These are phyloP conservation scores for Perca fluviatilis DNA, from an alignment of 2,113 vertebrate species.

Conservation along the genomic window DNA sequence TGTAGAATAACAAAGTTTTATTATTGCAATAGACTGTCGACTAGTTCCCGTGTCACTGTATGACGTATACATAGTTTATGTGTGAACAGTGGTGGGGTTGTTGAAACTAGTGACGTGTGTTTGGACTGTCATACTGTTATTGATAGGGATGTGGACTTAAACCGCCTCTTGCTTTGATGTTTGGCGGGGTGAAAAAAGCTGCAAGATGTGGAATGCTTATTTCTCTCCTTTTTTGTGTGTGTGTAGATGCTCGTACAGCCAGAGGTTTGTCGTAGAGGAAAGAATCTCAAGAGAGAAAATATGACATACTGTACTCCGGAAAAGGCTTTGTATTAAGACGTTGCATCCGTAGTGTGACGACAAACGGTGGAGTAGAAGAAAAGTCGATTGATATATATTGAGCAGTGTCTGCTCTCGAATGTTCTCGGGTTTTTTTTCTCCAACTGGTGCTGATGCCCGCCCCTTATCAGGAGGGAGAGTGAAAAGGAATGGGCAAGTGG, in stretches of 20 bases:
- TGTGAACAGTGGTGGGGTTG: constrained; percentile 67
- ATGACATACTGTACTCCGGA: background rate
- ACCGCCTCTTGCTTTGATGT: constrained; percentile 60
- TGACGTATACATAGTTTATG: constrained; percentile 56
- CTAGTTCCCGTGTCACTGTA: constrained; percentile 73
- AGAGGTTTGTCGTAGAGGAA: constrained; percentile 17
- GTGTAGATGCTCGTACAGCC: constrained; percentile 28
- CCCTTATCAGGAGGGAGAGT: constrained; percentile 33
- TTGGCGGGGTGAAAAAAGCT: background rate
- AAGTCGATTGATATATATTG: constrained; percentile 1
- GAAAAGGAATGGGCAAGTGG: constrained; percentile 37
- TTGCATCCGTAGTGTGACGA: constrained; percentile 19
- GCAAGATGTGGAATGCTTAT: constrained; percentile 50
- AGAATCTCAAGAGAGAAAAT: constrained; percentile 4
- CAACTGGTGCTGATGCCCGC: constrained; percentile 66
- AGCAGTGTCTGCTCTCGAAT: constrained; percentile 54
- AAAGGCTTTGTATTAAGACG: constrained; percentile 29
- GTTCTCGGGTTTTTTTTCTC: constrained; percentile 52
- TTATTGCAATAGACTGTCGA: constrained; percentile 82
- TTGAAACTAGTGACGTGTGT: constrained; percentile 71
- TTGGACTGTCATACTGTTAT: constrained; percentile 76
- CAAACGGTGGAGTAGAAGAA: constrained; percentile 10
- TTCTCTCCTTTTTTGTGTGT: constrained; percentile 17
- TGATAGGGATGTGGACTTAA: constrained; percentile 65
- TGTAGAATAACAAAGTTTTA: constrained; percentile 74